A percentile compares a stretch with the other conserved stretches of the same genome.
Evolutionary conservation across 1,140 invertebrate genomes (phyloP).

Genomic region (Bemisia tabaci): DNA sequence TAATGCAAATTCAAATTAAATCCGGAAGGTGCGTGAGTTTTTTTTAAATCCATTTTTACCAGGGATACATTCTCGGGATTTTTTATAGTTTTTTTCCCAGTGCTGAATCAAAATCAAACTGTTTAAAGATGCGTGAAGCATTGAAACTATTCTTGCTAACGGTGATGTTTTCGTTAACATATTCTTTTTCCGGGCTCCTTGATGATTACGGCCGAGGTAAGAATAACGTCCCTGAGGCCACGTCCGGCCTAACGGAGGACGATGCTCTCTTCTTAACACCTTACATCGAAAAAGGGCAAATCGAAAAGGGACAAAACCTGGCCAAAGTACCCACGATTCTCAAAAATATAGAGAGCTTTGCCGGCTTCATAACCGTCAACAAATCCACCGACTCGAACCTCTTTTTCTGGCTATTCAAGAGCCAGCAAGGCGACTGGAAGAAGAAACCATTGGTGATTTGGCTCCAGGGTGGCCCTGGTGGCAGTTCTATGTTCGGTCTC

Average conservation of each 20-base stretch:
- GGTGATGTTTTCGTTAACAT: too few species aligned
- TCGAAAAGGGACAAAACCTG: constrained; percentile 18
- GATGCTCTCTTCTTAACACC: constrained; percentile 22
- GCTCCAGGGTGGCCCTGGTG: constrained; percentile 63
- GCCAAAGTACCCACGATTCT: constrained; percentile 15
- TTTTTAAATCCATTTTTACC: too few species aligned
- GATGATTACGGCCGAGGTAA: too few species aligned
- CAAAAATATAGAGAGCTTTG: constrained; percentile 29
- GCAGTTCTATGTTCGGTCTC: constrained; percentile 50
- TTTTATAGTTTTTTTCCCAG: too few species aligned
- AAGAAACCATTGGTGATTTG: constrained; percentile 51
- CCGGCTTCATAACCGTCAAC: constrained; percentile 58
- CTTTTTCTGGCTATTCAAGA: constrained; percentile 67
- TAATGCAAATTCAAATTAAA: too few species aligned
- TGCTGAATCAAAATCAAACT: too few species aligned
- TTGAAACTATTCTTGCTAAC: too few species aligned
- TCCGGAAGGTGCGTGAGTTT: too few species aligned
- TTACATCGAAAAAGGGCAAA: constrained; percentile 22
- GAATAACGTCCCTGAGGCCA: too few species aligned
- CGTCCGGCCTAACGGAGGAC: not conserved
- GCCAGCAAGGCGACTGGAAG: constrained; percentile 32
- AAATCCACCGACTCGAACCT: constrained; percentile 48
- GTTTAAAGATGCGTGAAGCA: too few species aligned
- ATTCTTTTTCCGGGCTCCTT: too few species aligned
- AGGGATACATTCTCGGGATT: too few species aligned